Evolutionary conservation across 30 jellyfish, hydroid and myxozoan species (phyloP), one percentile per base, ranked within the genome.

Genomic region (Turritopsis dohrnii): DNA sequence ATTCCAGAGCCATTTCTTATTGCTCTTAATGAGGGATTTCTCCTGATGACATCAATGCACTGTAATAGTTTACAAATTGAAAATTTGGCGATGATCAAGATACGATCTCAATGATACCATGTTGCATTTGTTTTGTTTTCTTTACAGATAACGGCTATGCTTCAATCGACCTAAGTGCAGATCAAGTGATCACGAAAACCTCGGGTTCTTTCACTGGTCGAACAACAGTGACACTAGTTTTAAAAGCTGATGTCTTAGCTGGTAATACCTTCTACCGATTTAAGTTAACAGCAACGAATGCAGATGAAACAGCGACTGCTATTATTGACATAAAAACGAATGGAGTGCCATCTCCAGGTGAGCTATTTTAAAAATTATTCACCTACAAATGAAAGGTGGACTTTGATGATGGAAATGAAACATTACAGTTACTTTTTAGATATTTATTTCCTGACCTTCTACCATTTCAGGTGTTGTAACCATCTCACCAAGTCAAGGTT

Each of bases 341-440:
- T 73, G 82, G 60, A 73, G 52, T 53, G 21, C 82, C 82, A 41
- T 19, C 52, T 73, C 25, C 30, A 8, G 82, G 82, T 73, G 23
- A 73, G 16, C 16, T 1, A 69, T 21, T 69, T 23, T 41, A 41
- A 3, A 41, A 41, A 41, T 41, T 41, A 41, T 41, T 41, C 5
- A 41, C 5, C 60, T 13, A 41, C 60, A 41, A 41, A 41, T n/a
- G n/a, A n/a, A n/a, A n/a, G n/a, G n/a, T n/a, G n/a, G n/a, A n/a
- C n/a, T n/a, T n/a, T n/a, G n/a, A n/a, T n/a, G n/a, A n/a, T n/a
- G n/a, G n/a, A n/a, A n/a, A 5, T 41, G 9, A 41, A 41, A 41
- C 13, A 41, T 41, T 41, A 41, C 60, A 5, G 13, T 41, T 5
- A 3, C 13, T 13, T 41, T 13, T 41, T 13, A 3, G 60, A 41